A percentile compares a stretch with the other conserved stretches of the same genome.
Evolutionary conservation across 2,888 invertebrate species (phyloP).

Genomic region (Neocrepidodera transversa): DNA sequence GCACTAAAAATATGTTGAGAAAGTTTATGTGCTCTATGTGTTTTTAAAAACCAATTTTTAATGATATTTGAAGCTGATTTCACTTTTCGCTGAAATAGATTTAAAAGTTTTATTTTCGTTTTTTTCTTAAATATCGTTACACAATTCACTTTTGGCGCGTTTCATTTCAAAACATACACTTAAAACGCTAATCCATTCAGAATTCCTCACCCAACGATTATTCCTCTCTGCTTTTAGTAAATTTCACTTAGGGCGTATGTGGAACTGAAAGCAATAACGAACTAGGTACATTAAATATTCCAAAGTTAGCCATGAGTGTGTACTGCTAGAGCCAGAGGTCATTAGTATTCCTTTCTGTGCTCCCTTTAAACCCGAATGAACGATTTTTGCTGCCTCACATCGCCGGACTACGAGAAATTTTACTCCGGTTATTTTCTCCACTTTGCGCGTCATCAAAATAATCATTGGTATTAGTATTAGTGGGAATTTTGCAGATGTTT

Average conservation of each 20-base stretch:
- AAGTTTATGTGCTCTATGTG: too few relatives aligned
- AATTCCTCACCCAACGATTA: slow-evolving; percentile 18
- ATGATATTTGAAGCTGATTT: too few relatives aligned
- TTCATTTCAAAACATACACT: slow-evolving; percentile 3
- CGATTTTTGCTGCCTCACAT: slow-evolving; percentile 31
- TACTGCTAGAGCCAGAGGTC: slow-evolving; percentile 27
- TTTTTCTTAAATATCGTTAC: too few relatives aligned
- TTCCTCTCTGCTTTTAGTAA: slow-evolving; percentile 22
- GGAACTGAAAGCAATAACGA: slow-evolving; percentile 36
- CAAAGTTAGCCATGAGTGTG: slow-evolving; percentile 27
- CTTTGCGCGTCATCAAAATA: slow-evolving; percentile 23
- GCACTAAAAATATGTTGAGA: too few relatives aligned
- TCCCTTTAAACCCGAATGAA: slow-evolving; percentile 31
- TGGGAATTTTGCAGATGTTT: background rate
- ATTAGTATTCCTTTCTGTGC: slow-evolving; percentile 40
- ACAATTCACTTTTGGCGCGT: too few relatives aligned
- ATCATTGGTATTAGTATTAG: slow-evolving; percentile 16
- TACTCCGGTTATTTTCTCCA: slow-evolving; percentile 26
- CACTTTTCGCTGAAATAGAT: too few relatives aligned
- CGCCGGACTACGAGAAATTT: slow-evolving; percentile 24
- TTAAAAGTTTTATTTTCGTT: too few relatives aligned
- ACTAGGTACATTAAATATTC: slow-evolving; percentile 34
- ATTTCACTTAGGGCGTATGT: slow-evolving; percentile 24
- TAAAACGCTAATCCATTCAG: slow-evolving; percentile 19
- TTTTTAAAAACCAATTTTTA: too few relatives aligned